Percentiles rank a stretch among this genome's conserved stretches.
These are phyloP conservation scores for Hemaris fuciformis DNA, from an alignment of 2,888 invertebrate genomes.

Conservation along the genomic window DNA sequence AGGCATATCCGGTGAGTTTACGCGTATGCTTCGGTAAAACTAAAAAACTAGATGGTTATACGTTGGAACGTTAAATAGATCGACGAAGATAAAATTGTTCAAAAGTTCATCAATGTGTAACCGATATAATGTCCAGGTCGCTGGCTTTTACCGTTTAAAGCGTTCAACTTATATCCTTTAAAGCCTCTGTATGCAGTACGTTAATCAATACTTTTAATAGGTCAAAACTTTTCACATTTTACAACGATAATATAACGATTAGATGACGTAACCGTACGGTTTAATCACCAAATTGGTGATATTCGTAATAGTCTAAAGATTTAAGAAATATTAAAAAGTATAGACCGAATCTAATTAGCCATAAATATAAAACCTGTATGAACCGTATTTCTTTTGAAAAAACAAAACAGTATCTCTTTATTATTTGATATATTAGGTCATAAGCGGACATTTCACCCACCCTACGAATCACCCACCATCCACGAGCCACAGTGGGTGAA, in stretches of 20 bases:
- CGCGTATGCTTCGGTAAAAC: neutral
- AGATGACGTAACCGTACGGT: no score
- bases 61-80: conserved; percentile 4
- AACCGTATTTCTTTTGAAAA: no score
- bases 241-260: neutral
- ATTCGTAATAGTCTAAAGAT: neutral
- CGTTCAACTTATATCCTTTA: neutral
- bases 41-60: neutral
- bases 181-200: neutral
- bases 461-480: conserved; percentile 27
- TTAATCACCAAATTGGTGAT: no score
- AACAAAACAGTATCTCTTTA: no score
- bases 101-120: neutral
- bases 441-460: neutral
- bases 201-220: neutral
- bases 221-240: neutral
- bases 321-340: neutral
- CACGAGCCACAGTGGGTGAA: conserved; percentile 30
- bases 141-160: neutral
- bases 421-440: neutral
- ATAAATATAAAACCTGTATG: no score
- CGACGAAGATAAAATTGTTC: neutral
- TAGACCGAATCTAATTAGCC: no score
- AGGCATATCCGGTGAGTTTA: conserved; percentile 61
- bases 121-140: neutral